These are phyloP conservation scores for Metallyticus violacea DNA, from an alignment of 2,888 invertebrate species.

Conservation along the genomic window DNA sequence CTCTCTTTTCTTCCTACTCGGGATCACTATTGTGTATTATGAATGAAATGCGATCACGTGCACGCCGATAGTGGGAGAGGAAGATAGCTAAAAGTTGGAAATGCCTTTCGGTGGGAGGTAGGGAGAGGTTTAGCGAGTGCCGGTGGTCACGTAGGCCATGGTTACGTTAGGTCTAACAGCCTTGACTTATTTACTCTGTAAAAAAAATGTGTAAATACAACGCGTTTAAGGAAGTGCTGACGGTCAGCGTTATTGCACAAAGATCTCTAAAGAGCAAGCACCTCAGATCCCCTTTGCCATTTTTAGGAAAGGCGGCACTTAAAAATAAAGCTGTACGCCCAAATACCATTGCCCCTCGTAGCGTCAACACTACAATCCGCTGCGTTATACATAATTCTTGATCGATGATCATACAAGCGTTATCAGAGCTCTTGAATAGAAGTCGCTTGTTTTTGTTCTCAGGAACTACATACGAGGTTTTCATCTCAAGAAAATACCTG, in stretches of 20 bases:
- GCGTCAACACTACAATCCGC: no score
- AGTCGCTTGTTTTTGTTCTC: no score
- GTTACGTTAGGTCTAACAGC: slow-evolving; percentile 32
- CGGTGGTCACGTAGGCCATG: slow-evolving; percentile 50
- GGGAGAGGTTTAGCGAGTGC: slow-evolving; percentile 39
- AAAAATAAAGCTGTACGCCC: neutral
- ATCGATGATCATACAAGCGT: neutral
- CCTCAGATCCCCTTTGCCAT: neutral
- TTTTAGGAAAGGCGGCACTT: neutral
- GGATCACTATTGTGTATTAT: neutral
- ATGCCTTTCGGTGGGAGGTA: neutral
- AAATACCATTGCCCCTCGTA: neutral
- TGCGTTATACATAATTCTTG: neutral
- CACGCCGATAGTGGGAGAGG: neutral
- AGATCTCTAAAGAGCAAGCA: neutral
- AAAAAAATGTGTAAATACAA: neutral
- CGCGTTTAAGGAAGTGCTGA: neutral
- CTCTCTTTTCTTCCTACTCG: neutral
- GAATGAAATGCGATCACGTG: neutral
- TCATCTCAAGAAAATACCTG: no score
- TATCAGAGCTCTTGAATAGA: no score
- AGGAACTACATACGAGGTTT: no score
- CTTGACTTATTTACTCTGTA: slow-evolving; percentile 11
- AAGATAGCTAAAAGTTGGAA: neutral
- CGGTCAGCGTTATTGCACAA: neutral